Evolutionary conservation across 1,140 invertebrate species (phyloP).

Genomic region (Trichogramma pretiosum): DNA sequence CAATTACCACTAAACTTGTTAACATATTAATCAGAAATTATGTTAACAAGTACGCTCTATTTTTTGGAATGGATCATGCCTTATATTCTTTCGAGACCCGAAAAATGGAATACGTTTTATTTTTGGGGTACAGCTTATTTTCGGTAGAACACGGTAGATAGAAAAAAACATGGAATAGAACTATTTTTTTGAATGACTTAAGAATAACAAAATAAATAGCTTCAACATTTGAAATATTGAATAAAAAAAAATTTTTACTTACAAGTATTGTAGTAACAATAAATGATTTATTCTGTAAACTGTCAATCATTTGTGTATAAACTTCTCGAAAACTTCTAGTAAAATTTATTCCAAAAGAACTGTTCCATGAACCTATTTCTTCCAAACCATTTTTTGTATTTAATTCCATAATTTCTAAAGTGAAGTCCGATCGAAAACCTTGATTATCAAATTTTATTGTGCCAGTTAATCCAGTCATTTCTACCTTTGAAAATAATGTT

Average conservation of each 20-base stretch:
- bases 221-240: neutral
- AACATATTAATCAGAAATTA: too few species aligned
- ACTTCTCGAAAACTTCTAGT: slow-evolving; percentile 77
- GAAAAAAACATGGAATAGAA: too few species aligned
- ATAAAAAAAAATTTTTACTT: slow-evolving; percentile 34
- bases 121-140: too few species aligned
- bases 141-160: too few species aligned
- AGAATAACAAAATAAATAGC: too few species aligned
- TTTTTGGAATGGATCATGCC: too few species aligned
- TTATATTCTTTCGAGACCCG: too few species aligned
- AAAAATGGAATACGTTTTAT: too few species aligned
- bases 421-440: slow-evolving; percentile 84
- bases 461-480: slow-evolving; percentile 85
- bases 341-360: slow-evolving; percentile 79
- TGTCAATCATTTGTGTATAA: slow-evolving; percentile 75
- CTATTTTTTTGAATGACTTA: too few species aligned
- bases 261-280: slow-evolving; percentile 87
- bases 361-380: slow-evolving; percentile 85
- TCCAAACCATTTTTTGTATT: slow-evolving; percentile 65
- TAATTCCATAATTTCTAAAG: slow-evolving; percentile 82
- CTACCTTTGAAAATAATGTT: slow-evolving; percentile 54
- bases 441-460: slow-evolving; percentile 91
- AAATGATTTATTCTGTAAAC: slow-evolving; percentile 85
- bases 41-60: too few species aligned
- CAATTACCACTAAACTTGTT: too few species aligned